Evolutionary conservation across 2,888 invertebrate species (phyloP), one percentile per base, ranked within the genome.

Genomic region (Ditula angustiorana): DNA sequence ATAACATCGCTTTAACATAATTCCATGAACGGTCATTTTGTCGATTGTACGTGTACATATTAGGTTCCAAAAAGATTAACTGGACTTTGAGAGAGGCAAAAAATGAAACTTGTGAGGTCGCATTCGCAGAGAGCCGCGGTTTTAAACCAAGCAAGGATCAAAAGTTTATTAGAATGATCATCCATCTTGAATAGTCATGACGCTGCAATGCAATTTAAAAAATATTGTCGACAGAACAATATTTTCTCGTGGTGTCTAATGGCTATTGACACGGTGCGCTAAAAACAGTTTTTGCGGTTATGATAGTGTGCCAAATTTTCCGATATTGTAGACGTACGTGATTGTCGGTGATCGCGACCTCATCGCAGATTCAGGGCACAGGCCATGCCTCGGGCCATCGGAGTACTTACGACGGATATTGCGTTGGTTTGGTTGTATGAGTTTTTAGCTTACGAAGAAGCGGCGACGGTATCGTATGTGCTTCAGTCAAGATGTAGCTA

Each of bases 261-360:
- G 71, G 71, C 71, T 78, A 79, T 79, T 72, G 57, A 63, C 57
- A 57, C 57, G 41, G 57, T 63, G 50, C 10, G 57, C 63, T 52
- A 58, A 52, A 44, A 35, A 21, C 13, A 30, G 78, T 68, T 68
- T 61, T 68, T 71, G 70, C 52, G 68, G 72, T 70, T 72, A 72
- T 75, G 76, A 75, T 76, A 81, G 80, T 83, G 79, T 82, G 83
- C 80, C 83, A 84, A 85, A 86, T 86, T 71, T 71, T 73, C 69
- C 83, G 85, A 79, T 82, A 81, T 81, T 82, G 81, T 80, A 79
- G 74, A 78, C 73, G 79, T 83, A 87, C 86, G 88, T 87, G 88
- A 84, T 79, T 74, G 84, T 75, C 77, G 70, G 70, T 68, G 47
- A 41, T 41, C 11, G 56, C 61, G 67, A 67, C 67, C 79, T 81